Evolutionary conservation across 2,113 vertebrate species (phyloP).

Genomic region (Aythya baeri): DNA sequence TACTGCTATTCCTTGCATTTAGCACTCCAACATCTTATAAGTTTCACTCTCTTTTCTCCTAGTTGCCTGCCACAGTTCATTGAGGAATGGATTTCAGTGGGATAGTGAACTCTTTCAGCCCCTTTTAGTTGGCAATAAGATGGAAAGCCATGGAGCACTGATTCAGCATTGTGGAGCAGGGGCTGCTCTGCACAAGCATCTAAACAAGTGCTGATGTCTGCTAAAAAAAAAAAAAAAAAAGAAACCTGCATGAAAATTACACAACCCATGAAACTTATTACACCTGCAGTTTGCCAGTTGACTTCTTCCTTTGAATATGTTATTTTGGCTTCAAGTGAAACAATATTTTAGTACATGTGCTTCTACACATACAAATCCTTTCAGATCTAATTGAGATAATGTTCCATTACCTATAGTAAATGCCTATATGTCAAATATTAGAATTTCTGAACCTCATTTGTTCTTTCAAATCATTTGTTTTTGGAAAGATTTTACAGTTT

Average conservation of each 20-base stretch:
- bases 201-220: not conserved
- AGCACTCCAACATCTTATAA: not conserved
- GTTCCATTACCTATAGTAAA: not conserved
- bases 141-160: not conserved
- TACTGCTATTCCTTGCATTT: not conserved
- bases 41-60: not conserved
- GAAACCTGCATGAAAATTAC: constrained; percentile 2
- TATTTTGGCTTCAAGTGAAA: constrained; percentile 5
- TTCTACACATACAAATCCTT: not conserved
- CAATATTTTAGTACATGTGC: not conserved
- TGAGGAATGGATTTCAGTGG: not conserved
- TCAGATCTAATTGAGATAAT: not conserved
- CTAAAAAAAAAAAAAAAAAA: not conserved
- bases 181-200: not conserved
- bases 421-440: not conserved
- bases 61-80: not conserved
- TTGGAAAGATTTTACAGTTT: not conserved
- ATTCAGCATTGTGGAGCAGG: accelerated
- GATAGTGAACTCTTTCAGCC: not conserved
- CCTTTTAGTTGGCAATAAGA: not conserved
- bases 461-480: constrained; percentile 8
- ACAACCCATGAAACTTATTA: constrained; percentile 43
- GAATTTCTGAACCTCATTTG: not conserved
- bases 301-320: not conserved
- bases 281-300: constrained; percentile 26